phyloP scores from a whole-genome alignment of 2,888 invertebrate genomes.

The Orthonevra nobilis region DNA sequence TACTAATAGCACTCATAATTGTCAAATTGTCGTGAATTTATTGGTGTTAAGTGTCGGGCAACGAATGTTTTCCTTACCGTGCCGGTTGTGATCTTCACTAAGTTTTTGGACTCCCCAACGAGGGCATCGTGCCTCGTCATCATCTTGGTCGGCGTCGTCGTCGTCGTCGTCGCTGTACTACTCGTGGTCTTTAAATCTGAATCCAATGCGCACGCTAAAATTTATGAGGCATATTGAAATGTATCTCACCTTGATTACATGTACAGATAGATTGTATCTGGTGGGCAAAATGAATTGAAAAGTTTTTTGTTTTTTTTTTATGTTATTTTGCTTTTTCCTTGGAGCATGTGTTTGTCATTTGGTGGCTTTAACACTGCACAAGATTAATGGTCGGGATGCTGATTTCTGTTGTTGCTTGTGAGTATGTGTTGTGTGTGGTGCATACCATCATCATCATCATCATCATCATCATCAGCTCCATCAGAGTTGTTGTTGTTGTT shows the following conservation, averaged over 20 bases:
- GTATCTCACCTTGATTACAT: constrained; percentile 78
- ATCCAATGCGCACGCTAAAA: constrained; percentile 71
- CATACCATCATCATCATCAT: constrained; percentile 62
- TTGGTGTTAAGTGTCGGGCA: constrained; percentile 66
- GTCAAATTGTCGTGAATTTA: constrained; percentile 76
- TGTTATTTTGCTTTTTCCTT: constrained; percentile 32
- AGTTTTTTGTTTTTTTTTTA: constrained; percentile 37
- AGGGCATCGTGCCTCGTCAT: no score
- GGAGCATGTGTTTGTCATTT: constrained; percentile 70
- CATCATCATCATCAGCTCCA: constrained; percentile 66
- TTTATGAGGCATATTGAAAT: constrained; percentile 79
- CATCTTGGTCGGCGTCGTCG: constrained; percentile 29
- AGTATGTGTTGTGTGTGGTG: constrained; percentile 40
- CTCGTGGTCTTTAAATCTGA: constrained; percentile 59
- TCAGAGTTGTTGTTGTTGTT: constrained; percentile 60
- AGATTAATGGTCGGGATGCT: constrained; percentile 69
- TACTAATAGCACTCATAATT: constrained; percentile 80
- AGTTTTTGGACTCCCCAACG: constrained; percentile 16
- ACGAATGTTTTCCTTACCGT: constrained; percentile 17
- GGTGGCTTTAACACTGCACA: constrained; percentile 69
- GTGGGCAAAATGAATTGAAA: constrained; percentile 69
- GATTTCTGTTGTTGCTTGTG: constrained; percentile 53
- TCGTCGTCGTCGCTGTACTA: constrained; percentile 37
- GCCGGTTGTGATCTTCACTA: constrained; percentile 65
- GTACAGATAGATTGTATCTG: constrained; percentile 70